Evolutionary conservation across 2,797 vertebrate genomes (phyloP).

Genomic region (Labroides dimidiatus): DNA sequence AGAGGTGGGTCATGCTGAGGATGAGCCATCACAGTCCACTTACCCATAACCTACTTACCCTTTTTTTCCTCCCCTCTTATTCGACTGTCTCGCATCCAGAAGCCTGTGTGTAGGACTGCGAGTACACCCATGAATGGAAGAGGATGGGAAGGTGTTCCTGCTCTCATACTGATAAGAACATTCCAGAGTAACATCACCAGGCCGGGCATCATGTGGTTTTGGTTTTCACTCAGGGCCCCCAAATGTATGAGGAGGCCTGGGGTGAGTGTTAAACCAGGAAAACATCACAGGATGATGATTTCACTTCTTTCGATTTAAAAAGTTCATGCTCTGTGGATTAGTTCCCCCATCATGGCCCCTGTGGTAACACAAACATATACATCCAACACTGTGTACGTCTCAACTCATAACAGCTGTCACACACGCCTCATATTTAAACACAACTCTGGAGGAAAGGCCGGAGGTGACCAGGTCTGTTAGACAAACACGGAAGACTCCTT

Average conservation of each 20-base stretch:
- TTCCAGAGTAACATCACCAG: slow-evolving; percentile 27
- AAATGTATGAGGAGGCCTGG: background rate
- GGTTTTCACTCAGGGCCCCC: slow-evolving; percentile 9
- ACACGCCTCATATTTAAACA: slow-evolving; percentile 55
- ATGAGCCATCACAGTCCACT: background rate
- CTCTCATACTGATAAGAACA: slow-evolving; percentile 22
- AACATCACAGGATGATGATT: too few relatives aligned
- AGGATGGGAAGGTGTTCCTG: slow-evolving; percentile 21
- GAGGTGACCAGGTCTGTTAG: slow-evolving; percentile 10
- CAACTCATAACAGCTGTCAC: slow-evolving; percentile 64
- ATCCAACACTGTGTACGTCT: slow-evolving; percentile 37
- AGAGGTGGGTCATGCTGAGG: slow-evolving; percentile 6
- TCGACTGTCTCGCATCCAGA: background rate
- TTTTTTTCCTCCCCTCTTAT: background rate
- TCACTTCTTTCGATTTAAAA: too few relatives aligned
- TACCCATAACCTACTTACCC: slow-evolving; percentile 5
- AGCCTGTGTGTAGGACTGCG: too few relatives aligned
- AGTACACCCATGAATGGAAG: slow-evolving; percentile 8
- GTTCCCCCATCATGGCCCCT: slow-evolving; percentile 19
- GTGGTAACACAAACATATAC: slow-evolving; percentile 23
- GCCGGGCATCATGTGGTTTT: slow-evolving; percentile 10
- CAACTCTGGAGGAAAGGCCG: slow-evolving; percentile 37
- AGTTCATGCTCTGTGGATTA: slow-evolving; percentile 32
- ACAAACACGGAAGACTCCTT: slow-evolving; percentile 60
- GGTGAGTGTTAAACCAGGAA: too few relatives aligned